Evolutionary conservation across 2,113 vertebrate genomes (phyloP).

Genomic region (Pseudolaguvia tuberculata): DNA sequence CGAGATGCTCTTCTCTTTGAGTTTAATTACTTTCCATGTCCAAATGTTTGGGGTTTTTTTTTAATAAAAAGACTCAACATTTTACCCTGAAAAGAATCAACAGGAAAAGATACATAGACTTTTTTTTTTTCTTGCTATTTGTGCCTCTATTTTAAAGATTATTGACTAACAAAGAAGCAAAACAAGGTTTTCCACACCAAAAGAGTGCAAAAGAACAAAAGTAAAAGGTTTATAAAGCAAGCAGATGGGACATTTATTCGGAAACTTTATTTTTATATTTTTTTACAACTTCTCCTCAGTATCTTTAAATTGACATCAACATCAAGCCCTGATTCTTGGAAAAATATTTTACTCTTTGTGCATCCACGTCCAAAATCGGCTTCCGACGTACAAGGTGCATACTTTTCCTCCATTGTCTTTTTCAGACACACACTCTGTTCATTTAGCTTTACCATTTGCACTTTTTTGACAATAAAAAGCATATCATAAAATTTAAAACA

Average conservation of each 20-base stretch:
- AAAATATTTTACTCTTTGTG: conserved; percentile 49
- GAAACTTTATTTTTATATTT: conserved; percentile 72
- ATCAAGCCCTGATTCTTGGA: conserved; percentile 61
- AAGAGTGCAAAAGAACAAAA: conserved; percentile 57
- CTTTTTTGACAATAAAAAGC: conserved; percentile 28
- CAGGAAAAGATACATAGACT: conserved; percentile 57
- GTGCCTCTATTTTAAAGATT: conserved; percentile 50
- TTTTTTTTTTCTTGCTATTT: conserved; percentile 62
- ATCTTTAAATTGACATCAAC: conserved; percentile 58
- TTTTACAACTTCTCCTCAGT: conserved; percentile 56
- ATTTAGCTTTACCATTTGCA: conserved; percentile 49
- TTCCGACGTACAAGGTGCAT: conserved; percentile 46
- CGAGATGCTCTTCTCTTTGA: conserved; percentile 67
- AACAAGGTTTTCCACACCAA: conserved; percentile 59
- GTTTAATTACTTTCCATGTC: conserved; percentile 56
- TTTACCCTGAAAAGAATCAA: conserved; percentile 49
- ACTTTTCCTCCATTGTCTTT: conserved; percentile 52
- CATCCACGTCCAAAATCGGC: conserved; percentile 34
- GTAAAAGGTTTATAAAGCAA: conserved; percentile 62
- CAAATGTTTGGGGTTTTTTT: conserved; percentile 49
- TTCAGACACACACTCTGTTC: conserved; percentile 32
- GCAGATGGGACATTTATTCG: conserved; percentile 71
- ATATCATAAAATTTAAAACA: conserved; percentile 30
- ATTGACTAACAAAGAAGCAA: conserved; percentile 43
- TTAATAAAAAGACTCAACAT: conserved; percentile 58